Base-by-base conservation (phyloP, 2,888 invertebrate species). In the Leuctra nigra region DNA sequence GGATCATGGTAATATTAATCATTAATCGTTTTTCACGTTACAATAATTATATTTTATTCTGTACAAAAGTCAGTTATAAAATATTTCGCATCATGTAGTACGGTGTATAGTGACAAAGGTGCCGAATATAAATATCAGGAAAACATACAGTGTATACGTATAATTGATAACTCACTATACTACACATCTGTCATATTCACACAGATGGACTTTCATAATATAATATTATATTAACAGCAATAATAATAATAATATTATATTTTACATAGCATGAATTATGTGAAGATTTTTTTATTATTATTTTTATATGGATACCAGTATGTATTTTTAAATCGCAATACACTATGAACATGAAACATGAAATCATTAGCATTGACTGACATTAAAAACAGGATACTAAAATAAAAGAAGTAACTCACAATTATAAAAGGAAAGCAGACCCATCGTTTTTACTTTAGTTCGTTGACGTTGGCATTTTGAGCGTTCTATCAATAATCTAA, bases 51-150 rank as follows among this genome's bases (percentile, higher is more conserved):
- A 55, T 56, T 68, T 66, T 67, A 66, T 66, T 68, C 66, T 67
- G 66, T 68, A 68, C 67, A 68, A 68, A 68, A 67, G 65, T 67
- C 65, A 65, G 65, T 67, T 68, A 68, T 67, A 68, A 67, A 68
- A 67, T 67, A 67, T 65, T 66, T 66, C 64, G 65, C 66, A 63
- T 64, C 63, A 66, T 64, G 64, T 63, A 64, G 64, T 65, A 66
- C 65, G 65, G 64, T 66, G 65, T 65, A 61, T 60, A 64, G 64
- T 65, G 65, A 64, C 65, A 66, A 66, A 66, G 64, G 66, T 66
- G 66, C 64, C 63, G 61, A 61, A 61, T 64, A 64, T 63, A 63
- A 62, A 63, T 63, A 62, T 57, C 61, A 61, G 62, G 62, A 62
- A 61, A 61, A 62, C 62, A 62, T 61, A 55, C 61, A 62, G 59